Evolutionary conservation across 1,140 invertebrate genomes (phyloP), one percentile per base, ranked within the genome.

Genomic region (Varroa destructor): DNA sequence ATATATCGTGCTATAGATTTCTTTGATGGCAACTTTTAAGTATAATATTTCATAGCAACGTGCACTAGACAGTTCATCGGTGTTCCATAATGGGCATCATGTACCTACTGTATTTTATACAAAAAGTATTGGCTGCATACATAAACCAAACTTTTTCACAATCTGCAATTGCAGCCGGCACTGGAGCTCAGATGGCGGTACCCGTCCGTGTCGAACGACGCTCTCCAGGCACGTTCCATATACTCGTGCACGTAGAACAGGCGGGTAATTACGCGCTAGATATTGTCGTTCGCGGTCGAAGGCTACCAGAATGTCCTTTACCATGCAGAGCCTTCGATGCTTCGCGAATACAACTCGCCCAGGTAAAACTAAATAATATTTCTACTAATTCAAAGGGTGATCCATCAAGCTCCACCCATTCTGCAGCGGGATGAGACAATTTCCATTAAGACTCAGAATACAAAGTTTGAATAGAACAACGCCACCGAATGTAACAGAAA

Each of bases 321-420:
- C 85, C 92, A 71, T 90, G 89, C 74, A 94, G 94, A 84, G 91
- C 91, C 71, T 95, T 94, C 80, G 91, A 94, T 81, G 86, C 90
- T 74, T 88, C 88, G 74, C 84, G 93, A 61, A 94, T 95, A 77
- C 86, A 89, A 82, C 89, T 96, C 73, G 89, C 89, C 55, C 92
- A 96, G 80, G 89, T 95, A 95, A 36, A 90, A 91, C 75, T 25
- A 88, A 94, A 82, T 87, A 90, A 75, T 91, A 90, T 78, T 90
- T 94, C 81, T 94, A 96, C 79, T 87, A 89, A 87, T 89, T 89
- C 89, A 80, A 77, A 6, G 75, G 74, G 56, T 73, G 79, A 14
- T 57, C 72, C 54, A 61, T 78, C 54, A 71, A 77, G 54, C 74
- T 71, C 8, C 77, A 77, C 73, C 72, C 77, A 36, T 71, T 71